A percentile compares a stretch with the other conserved stretches of the same genome.
phyloP scores from a whole-genome alignment of 2,797 vertebrate genomes.

The Syngnathus rostellatus region DNA sequence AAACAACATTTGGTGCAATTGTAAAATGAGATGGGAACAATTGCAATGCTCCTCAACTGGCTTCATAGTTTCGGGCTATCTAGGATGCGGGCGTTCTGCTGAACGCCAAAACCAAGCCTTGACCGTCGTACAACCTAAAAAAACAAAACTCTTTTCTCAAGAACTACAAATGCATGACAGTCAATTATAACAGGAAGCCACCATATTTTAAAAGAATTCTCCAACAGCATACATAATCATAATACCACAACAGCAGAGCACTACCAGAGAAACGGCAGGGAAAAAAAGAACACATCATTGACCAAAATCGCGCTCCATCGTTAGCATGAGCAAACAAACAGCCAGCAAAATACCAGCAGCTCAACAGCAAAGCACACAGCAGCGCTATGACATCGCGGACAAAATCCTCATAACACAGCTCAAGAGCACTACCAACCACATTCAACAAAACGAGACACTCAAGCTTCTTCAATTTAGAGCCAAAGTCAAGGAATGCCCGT shows the following conservation, averaged over 20 bases:
- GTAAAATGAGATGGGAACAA: neutral
- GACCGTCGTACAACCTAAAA: neutral
- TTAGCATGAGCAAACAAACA: slow-evolving; percentile 1
- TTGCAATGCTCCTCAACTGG: neutral
- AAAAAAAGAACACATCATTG: neutral
- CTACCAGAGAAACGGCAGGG: neutral
- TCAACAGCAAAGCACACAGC: neutral
- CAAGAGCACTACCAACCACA: neutral
- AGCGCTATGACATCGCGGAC: neutral
- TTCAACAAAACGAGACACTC: neutral
- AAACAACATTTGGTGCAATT: neutral
- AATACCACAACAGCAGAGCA: neutral
- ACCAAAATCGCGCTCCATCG: neutral
- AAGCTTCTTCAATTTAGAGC: neutral
- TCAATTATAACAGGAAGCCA: neutral
- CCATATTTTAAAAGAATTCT: neutral
- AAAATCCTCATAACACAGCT: neutral
- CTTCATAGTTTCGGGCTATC: neutral
- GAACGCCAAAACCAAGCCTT: neutral
- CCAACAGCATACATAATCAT: neutral
- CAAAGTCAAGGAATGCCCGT: neutral
- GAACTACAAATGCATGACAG: neutral
- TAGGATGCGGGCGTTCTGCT: neutral
- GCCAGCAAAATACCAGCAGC: neutral
- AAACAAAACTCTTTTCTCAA: neutral